Conservation (phyloP, 2,888 invertebrate species). For the Cheilosia scutellata region DNA sequence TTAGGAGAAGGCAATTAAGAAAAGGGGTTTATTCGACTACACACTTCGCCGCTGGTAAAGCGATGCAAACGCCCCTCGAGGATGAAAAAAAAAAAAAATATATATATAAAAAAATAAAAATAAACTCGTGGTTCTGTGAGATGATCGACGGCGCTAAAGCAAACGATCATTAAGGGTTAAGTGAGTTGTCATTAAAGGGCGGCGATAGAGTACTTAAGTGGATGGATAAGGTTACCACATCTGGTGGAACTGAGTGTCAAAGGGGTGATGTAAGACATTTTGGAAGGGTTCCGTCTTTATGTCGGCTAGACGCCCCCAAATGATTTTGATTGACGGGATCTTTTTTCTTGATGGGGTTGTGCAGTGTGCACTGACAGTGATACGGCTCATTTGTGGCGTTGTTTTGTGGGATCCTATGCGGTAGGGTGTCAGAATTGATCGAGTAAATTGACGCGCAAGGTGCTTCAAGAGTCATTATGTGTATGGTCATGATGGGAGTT, state of each 20-base stretch:
- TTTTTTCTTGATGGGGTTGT: slow-evolving; percentile 35
- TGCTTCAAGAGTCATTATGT: slow-evolving; percentile 19
- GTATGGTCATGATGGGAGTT: neutral
- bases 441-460: slow-evolving; percentile 34
- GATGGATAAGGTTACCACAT: slow-evolving; percentile 70
- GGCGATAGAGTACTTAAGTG: slow-evolving; percentile 68
- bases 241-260: slow-evolving; percentile 51
- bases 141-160: slow-evolving; percentile 63
- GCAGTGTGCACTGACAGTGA: slow-evolving; percentile 15
- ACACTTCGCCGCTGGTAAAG: slow-evolving; percentile 13
- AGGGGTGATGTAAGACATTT: slow-evolving; percentile 55
- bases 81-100: slow-evolving; percentile 16
- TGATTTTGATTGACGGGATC: slow-evolving; percentile 48
- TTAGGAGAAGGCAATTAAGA: slow-evolving; percentile 68
- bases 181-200: slow-evolving; percentile 70
- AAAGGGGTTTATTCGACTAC: slow-evolving; percentile 61
- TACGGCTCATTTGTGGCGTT: slow-evolving; percentile 47
- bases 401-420: slow-evolving; percentile 40
- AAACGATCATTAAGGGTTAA: slow-evolving; percentile 70
- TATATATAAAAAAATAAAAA: slow-evolving; percentile 22
- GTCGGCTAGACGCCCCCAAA: slow-evolving; percentile 51
- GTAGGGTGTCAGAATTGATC: slow-evolving; percentile 42
- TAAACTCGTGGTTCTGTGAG: slow-evolving; percentile 14
- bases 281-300: slow-evolving; percentile 14
- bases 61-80: slow-evolving; percentile 42